Base-by-base conservation (phyloP, 2,797 vertebrate species). In the Sciaenops ocellatus region DNA sequence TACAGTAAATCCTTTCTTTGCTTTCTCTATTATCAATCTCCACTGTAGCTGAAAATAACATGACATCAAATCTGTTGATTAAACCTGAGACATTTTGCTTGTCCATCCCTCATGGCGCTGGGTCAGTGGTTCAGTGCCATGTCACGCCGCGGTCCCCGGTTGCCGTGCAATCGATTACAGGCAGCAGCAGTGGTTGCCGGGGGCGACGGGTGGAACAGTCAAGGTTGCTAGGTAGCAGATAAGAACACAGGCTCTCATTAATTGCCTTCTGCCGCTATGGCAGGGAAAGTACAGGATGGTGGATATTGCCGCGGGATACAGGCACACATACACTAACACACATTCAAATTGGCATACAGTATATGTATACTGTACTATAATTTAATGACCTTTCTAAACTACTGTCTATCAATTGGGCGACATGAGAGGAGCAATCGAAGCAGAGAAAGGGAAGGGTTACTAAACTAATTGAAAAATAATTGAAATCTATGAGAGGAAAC, bases 181-280 rank as follows among this genome's bases (percentile, higher is more conserved):
- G 83, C 80, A 52, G 83, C 51, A 55, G 67, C 64, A 51, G 79
- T 16, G 7, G 85, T 92, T 88, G 83, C 91, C 9, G 22, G 57
- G 81, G 85, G 84, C 34, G 30, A 90, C 57, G 24, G 79, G 81
- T 18, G 68, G 81, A 89, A 88, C 80, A 89, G 90, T 86, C 76
- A 78, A 78, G 88, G 91, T 91, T 90, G 90, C 89, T 86, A 78
- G 89, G 85, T 74, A 82, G 89, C 82, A 83, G 85, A 91, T 92
- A 88, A 88, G 80, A 89, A 90, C 88, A 81, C 60, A 44, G 66
- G 74, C 71, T 76, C 78, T 80, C 78, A 56, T 92, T 94, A 90
- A 92, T 89, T 89, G 83, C 78, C 71, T 89, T 85, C 78, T 82
- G 85, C 64, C 20, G 18, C 69, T 1, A 10, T 82, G 61, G 77